A percentile compares a stretch with the other conserved stretches of the same genome.
These are phyloP conservation scores for Phortica variegata DNA, from an alignment of 1,140 invertebrate genomes.

Conservation along the genomic window DNA sequence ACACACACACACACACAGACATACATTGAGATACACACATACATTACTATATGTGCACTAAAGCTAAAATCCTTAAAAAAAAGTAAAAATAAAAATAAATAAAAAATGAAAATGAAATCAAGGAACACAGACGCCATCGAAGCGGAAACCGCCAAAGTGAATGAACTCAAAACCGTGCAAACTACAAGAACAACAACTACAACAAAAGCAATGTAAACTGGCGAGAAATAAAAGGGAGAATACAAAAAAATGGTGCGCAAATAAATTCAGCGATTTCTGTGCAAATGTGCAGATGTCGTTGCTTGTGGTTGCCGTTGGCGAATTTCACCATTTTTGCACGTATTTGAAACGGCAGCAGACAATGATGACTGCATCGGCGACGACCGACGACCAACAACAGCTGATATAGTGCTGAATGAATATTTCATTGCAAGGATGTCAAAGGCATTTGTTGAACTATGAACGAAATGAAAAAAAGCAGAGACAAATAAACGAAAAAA, in stretches of 20 bases:
- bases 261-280: slow-evolving; percentile 40
- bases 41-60: background rate
- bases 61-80: background rate
- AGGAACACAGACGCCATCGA: background rate
- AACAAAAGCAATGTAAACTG: no score
- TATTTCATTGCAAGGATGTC: background rate
- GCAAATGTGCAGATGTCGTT: background rate
- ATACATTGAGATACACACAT: no score
- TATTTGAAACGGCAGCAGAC: slow-evolving; percentile 26
- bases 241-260: slow-evolving; percentile 18
- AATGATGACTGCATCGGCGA: slow-evolving; percentile 25
- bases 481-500: slow-evolving; percentile 5
- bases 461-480: background rate
- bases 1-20: background rate
- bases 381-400: background rate
- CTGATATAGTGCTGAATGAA: slow-evolving; percentile 2
- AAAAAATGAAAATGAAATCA: background rate
- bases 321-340: slow-evolving; percentile 35
- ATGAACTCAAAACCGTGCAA: slow-evolving; percentile 31
- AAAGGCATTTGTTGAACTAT: background rate
- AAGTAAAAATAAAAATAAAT: background rate
- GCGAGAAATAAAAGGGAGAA: slow-evolving; percentile 2
- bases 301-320: slow-evolving; percentile 18
- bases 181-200: slow-evolving; percentile 6
- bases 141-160: slow-evolving; percentile 30